These are phyloP conservation scores for Monoplex corrugatus DNA, from an alignment of 2,888 invertebrate species.

Conservation along the genomic window DNA sequence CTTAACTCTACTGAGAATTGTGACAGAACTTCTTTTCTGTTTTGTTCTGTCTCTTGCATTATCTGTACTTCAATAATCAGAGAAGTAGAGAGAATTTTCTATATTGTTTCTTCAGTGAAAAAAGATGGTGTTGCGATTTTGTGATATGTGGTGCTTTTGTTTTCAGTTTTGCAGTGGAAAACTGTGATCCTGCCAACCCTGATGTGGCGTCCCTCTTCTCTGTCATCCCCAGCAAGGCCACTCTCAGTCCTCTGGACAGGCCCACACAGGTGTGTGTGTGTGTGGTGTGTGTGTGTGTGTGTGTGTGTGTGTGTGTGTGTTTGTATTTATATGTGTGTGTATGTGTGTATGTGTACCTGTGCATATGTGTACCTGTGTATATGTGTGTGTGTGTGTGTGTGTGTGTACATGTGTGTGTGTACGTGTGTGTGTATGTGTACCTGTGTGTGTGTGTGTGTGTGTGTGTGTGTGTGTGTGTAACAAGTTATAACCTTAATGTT, in stretches of 20 bases:
- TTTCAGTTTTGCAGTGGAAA: slow-evolving; percentile 78
- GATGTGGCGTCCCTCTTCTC: slow-evolving; percentile 78
- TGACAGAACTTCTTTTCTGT: no score
- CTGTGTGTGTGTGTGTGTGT: background rate
- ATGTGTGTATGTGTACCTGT: background rate
- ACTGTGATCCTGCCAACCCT: slow-evolving; percentile 70
- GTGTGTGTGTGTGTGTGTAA: background rate
- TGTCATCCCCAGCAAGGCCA: slow-evolving; percentile 76
- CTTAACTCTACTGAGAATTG: no score
- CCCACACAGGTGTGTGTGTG: slow-evolving; percentile 68
- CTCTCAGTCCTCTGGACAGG: slow-evolving; percentile 77
- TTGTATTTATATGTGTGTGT: background rate
- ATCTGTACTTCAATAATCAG: background rate
- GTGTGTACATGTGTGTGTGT: background rate
- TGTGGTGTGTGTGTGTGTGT: slow-evolving; percentile 15
- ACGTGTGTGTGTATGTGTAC: no score
- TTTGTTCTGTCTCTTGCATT: background rate
- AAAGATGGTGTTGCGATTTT: background rate
- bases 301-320: background rate
- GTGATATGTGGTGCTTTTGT: background rate
- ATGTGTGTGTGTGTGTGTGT: background rate
- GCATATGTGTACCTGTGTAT: background rate
- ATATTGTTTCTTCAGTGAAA: background rate
- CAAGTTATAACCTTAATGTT: no score
- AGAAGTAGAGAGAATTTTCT: background rate